Evolutionary conservation across 2,888 invertebrate species (phyloP).

Genomic region (Thereva nobilitata): DNA sequence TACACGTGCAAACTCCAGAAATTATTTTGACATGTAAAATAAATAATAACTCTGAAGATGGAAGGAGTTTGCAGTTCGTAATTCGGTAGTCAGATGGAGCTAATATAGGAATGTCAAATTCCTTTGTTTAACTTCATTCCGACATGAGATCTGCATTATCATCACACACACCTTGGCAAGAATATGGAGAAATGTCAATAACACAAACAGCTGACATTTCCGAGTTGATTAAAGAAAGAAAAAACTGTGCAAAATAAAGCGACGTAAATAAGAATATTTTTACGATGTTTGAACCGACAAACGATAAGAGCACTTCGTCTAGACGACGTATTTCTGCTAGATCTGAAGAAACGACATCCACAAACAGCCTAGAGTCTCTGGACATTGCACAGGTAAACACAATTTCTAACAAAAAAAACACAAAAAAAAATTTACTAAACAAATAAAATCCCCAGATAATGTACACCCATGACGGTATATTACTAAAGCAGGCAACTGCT

Average conservation of each 20-base stretch:
- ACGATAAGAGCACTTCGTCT: too few species aligned
- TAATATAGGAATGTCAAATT: too few species aligned
- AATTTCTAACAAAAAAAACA: not conserved
- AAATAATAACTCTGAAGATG: constrained; percentile 7
- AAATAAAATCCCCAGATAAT: constrained; percentile 62
- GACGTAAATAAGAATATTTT: too few species aligned
- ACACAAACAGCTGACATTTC: too few species aligned
- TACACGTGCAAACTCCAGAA: constrained; percentile 6
- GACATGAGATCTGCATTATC: too few species aligned
- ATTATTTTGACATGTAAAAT: not conserved
- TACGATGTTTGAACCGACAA: too few species aligned
- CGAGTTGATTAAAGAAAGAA: too few species aligned
- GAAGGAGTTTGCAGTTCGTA: not conserved
- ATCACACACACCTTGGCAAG: too few species aligned
- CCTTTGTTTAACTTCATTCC: too few species aligned
- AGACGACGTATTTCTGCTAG: not conserved
- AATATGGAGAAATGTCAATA: too few species aligned
- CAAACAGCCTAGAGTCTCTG: constrained; percentile 16
- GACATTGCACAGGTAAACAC: constrained; percentile 5
- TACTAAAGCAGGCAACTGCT: constrained; percentile 69
- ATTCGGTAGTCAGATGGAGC: not conserved
- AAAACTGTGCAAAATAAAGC: too few species aligned
- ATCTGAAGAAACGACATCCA: not conserved
- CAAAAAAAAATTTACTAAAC: not conserved
- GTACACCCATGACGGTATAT: constrained; percentile 79